A percentile compares a stretch with the other conserved stretches of the same genome.
Evolutionary conservation across 2,888 invertebrate species (phyloP).

Genomic region (Caenorhabditis sinica): DNA sequence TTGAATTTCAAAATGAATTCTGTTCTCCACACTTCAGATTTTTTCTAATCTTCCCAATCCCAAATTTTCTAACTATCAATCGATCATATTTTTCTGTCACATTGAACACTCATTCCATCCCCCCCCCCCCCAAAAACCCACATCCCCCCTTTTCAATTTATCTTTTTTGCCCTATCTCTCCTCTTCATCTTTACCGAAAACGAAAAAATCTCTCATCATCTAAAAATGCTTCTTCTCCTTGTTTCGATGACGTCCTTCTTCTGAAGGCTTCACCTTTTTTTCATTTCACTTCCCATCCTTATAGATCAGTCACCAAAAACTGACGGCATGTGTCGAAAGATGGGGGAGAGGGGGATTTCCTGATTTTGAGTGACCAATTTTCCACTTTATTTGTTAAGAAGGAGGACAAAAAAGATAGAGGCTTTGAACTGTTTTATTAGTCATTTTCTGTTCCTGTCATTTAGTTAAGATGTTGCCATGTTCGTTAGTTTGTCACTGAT

Average conservation of each 20-base stretch:
- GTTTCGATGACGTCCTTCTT: slow-evolving; percentile 34
- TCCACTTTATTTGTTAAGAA: slow-evolving; percentile 13
- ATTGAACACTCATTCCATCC: slow-evolving; percentile 9
- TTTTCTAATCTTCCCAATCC: too few relatives aligned
- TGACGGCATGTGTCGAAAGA: slow-evolving; percentile 6
- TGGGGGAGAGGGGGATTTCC: slow-evolving; percentile 5
- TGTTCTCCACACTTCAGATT: too few relatives aligned
- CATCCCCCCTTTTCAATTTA: not conserved
- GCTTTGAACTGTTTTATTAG: slow-evolving; percentile 4
- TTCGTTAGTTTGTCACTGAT: not conserved
- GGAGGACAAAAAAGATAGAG: too few relatives aligned
- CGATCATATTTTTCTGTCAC: not conserved
- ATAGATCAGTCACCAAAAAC: slow-evolving; percentile 40
- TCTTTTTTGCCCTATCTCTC: not conserved
- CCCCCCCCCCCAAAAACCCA: not conserved
- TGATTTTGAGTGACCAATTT: slow-evolving; percentile 33
- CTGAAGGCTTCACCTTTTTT: slow-evolving; percentile 19
- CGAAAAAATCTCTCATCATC: not conserved
- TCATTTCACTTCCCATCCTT: not conserved
- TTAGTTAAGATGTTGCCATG: not conserved
- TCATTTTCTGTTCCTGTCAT: not conserved
- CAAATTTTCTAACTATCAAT: not conserved
- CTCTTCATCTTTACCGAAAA: not conserved
- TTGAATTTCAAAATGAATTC: too few relatives aligned
- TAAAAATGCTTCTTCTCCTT: slow-evolving; percentile 2